Conservation (phyloP, 2,888 invertebrate genomes). For the Troides aeacus region DNA sequence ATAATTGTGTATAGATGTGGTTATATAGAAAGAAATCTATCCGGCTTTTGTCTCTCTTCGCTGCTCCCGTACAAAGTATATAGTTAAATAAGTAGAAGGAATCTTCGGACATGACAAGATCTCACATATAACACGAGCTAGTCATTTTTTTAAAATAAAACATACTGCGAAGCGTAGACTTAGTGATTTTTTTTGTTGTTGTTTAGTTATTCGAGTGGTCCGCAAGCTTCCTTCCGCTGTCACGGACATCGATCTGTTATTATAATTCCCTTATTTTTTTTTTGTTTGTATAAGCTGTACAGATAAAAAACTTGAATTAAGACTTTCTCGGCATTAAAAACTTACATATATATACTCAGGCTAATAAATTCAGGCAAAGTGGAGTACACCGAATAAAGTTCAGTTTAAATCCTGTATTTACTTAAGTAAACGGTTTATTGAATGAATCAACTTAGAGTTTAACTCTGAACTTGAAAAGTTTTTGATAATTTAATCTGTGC, state of each 20-base stretch:
- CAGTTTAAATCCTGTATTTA: too few species aligned
- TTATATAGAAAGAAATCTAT: constrained; percentile 25
- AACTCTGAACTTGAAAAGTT: too few species aligned
- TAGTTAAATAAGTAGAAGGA: constrained; percentile 28
- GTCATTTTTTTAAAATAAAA: constrained; percentile 46
- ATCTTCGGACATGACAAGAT: constrained; percentile 38
- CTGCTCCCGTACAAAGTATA: constrained; percentile 29
- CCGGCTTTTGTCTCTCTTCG: constrained; percentile 22
- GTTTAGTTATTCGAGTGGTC: constrained; percentile 23
- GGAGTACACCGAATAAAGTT: too few species aligned
- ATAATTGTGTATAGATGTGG: constrained; percentile 21
- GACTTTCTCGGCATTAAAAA: not conserved
- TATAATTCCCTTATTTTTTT: constrained; percentile 17
- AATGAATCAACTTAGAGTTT: too few species aligned
- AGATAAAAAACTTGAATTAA: constrained; percentile 20
- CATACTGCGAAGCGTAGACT: constrained; percentile 30
- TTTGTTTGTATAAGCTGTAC: constrained; percentile 14
- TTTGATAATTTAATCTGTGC: too few species aligned
- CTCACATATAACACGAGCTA: constrained; percentile 49
- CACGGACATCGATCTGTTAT: constrained; percentile 21
- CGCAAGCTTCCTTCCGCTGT: constrained; percentile 26
- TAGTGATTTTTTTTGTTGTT: constrained; percentile 30
- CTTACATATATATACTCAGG: not conserved
- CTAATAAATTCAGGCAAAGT: not conserved
- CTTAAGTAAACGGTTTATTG: too few species aligned